phyloP scores from a whole-genome alignment of 2,113 vertebrate genomes.

The Physeter macrocephalus region DNA sequence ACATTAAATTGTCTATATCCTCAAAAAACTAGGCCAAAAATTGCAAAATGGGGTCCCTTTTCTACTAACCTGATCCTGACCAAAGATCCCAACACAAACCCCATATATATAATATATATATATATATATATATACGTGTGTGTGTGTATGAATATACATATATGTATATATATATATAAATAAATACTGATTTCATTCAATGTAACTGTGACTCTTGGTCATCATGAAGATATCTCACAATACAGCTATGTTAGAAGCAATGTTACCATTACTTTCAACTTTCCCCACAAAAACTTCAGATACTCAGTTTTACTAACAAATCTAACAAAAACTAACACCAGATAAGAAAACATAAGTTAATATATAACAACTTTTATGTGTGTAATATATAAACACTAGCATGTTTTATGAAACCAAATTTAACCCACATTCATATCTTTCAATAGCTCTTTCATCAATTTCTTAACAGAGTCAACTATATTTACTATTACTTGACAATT shows the following conservation, averaged over 20 bases:
- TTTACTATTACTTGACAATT: slow-evolving; percentile 1
- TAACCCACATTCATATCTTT: background rate
- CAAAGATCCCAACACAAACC: background rate
- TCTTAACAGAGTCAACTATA: background rate
- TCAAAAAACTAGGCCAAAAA: background rate
- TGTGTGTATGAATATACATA: too few relatives aligned
- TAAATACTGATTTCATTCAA: background rate
- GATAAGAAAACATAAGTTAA: background rate
- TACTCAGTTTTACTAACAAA: background rate
- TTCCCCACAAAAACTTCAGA: background rate
- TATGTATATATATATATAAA: background rate
- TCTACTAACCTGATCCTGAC: background rate
- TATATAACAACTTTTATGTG: background rate
- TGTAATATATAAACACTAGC: background rate
- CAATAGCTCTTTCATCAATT: background rate
- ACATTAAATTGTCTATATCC: background rate
- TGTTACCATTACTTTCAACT: background rate
- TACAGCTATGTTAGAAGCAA: background rate
- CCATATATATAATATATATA: background rate
- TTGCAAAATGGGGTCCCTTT: background rate
- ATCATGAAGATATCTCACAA: background rate
- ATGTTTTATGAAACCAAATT: background rate
- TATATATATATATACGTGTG: background rate
- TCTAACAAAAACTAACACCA: background rate
- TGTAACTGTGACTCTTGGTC: background rate